These are phyloP conservation scores for Junonia oenone DNA, from an alignment of 2,888 invertebrate species.

Conservation along the genomic window DNA sequence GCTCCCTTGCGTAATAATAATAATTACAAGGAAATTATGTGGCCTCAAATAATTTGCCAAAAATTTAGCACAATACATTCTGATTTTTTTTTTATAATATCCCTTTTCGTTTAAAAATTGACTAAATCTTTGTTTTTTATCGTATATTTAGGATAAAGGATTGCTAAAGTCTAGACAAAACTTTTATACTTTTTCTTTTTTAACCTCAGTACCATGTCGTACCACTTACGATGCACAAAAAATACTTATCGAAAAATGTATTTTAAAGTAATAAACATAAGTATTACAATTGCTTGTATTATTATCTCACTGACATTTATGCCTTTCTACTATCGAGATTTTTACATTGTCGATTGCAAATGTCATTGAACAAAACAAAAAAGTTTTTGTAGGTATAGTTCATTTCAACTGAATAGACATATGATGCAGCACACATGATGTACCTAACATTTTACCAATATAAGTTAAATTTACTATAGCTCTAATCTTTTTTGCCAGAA, in stretches of 20 bases:
- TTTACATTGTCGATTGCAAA: slow-evolving; percentile 13
- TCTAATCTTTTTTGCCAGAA: too few species aligned
- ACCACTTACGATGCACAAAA: slow-evolving; percentile 4
- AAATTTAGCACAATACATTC: too few species aligned
- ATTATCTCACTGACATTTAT: slow-evolving; percentile 15
- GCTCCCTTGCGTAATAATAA: too few species aligned
- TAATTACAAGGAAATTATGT: too few species aligned
- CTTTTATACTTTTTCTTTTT: slow-evolving; percentile 13
- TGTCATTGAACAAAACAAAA: slow-evolving; percentile 2
- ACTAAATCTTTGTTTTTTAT: neutral
- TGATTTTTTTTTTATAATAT: too few species aligned
- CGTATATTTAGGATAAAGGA: neutral
- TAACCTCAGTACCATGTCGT: slow-evolving; percentile 23
- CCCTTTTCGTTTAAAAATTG: too few species aligned
- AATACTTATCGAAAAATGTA: neutral
- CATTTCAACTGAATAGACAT: neutral
- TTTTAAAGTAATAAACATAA: neutral
- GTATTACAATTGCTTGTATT: neutral
- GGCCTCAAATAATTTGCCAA: too few species aligned
- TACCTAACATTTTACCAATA: too few species aligned
- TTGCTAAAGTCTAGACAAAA: slow-evolving; percentile 19
- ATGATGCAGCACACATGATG: too few species aligned
- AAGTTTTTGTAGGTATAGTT: neutral
- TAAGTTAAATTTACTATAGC: too few species aligned
- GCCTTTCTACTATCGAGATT: slow-evolving; percentile 16